phyloP scores from a whole-genome alignment of 2,797 vertebrate genomes.

The Tympanoctomys barrerae region DNA sequence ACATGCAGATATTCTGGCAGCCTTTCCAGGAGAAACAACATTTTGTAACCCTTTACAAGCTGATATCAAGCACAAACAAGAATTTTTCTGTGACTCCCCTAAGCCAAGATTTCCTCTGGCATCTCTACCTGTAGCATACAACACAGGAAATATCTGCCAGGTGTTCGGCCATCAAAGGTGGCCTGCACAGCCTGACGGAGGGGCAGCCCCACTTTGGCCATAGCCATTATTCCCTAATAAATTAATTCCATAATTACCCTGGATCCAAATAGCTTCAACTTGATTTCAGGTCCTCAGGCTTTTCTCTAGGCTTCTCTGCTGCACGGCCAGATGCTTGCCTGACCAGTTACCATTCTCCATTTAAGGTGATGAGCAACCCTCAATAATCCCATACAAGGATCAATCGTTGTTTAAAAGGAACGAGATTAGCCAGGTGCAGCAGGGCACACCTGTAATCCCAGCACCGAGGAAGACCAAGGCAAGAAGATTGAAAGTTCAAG shows the following conservation, averaged over 20 bases:
- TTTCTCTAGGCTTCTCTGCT: not conserved
- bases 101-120: constrained; percentile 46
- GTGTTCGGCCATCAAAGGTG: not conserved
- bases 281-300: constrained; percentile 30
- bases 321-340: not conserved
- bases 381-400: not conserved
- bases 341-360: not conserved
- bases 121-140: not conserved
- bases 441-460: not conserved
- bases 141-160: not conserved
- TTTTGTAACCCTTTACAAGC: constrained; percentile 84
- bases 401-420: not conserved
- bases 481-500: not conserved
- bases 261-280: not conserved
- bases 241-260: not conserved
- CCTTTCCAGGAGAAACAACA: constrained; percentile 76
- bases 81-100: constrained; percentile 47
- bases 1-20: constrained; percentile 80
- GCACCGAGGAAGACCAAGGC: not conserved
- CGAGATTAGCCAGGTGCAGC: not conserved
- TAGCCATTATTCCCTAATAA: not conserved
- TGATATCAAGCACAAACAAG: constrained; percentile 57
- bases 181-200: not conserved
- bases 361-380: not conserved
- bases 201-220: not conserved